A percentile compares a stretch with the other conserved stretches of the same genome.
Conservation (phyloP, 2,797 vertebrate genomes). For the Sarcoramphus papa region DNA sequence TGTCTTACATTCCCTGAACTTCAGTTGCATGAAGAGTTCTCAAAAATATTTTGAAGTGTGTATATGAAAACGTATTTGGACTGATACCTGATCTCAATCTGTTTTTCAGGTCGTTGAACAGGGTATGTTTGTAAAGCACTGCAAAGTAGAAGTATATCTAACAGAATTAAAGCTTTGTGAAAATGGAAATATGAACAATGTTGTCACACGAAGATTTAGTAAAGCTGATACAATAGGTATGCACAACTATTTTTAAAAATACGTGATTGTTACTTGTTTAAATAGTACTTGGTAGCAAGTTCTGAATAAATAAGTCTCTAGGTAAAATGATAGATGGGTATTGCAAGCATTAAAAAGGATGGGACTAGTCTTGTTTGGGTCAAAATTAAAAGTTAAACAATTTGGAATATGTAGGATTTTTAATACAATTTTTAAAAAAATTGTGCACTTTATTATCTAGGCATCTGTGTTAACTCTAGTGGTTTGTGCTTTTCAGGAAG, state of each 20-base stretch:
- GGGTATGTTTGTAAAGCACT: conserved; percentile 99
- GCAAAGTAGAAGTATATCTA: conserved; percentile 98
- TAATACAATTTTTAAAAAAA: not conserved
- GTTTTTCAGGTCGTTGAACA: conserved; percentile 92
- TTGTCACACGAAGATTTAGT: conserved; percentile 95
- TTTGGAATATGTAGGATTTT: not conserved
- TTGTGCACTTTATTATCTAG: not conserved
- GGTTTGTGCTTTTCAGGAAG: not conserved
- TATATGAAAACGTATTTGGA: not conserved
- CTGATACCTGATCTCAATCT: conserved; percentile 17
- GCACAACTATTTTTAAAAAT: not conserved
- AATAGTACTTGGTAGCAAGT: not conserved
- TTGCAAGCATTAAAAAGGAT: not conserved
- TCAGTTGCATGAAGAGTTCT: not conserved
- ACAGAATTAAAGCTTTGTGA: conserved; percentile 97
- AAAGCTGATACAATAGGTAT: conserved; percentile 99
- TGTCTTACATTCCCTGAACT: not conserved
- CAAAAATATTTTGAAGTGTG: not conserved
- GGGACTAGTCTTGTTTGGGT: not conserved
- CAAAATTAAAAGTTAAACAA: not conserved
- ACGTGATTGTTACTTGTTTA: not conserved
- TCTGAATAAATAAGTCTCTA: not conserved
- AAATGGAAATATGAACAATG: conserved; percentile 93
- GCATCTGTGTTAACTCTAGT: not conserved
- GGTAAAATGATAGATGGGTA: not conserved